Conservation (phyloP, 2,797 vertebrate species). For the Adrianichthys oophorus region DNA sequence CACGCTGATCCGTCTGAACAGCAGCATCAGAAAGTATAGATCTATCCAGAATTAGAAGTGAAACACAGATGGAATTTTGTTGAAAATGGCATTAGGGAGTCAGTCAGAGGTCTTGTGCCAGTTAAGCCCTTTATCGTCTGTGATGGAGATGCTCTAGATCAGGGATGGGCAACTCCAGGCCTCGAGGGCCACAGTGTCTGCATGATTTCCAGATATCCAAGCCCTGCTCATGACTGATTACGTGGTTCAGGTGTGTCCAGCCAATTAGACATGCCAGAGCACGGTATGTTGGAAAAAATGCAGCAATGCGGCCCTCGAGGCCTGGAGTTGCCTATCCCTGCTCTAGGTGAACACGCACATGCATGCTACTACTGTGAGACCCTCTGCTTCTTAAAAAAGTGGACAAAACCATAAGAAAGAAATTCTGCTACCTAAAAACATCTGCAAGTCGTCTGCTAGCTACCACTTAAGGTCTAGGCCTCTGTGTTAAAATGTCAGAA, state of each 20-base stretch:
- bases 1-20: slow-evolving; percentile 28
- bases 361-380: slow-evolving; percentile 69
- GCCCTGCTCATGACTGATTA: too few relatives aligned
- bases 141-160: slow-evolving; percentile 39
- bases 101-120: slow-evolving; percentile 70
- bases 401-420: slow-evolving; percentile 27
- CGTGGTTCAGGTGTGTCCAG: too few relatives aligned
- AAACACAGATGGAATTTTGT: slow-evolving; percentile 9
- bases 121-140: slow-evolving; percentile 78
- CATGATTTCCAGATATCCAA: too few relatives aligned
- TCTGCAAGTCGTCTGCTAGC: slow-evolving; percentile 36
- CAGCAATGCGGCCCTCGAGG: too few relatives aligned
- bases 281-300: too few relatives aligned
- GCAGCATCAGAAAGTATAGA: slow-evolving; percentile 27
- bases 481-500: slow-evolving; percentile 54
- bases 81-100: slow-evolving; percentile 41
- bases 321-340: not conserved
- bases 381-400: slow-evolving; percentile 42
- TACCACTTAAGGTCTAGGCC: slow-evolving; percentile 52
- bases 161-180: too few relatives aligned
- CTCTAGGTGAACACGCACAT: slow-evolving; percentile 64
- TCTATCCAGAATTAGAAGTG: slow-evolving; percentile 17
- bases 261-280: too few relatives aligned
- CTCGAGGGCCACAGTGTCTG: too few relatives aligned
- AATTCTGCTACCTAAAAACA: slow-evolving; percentile 37